Percentiles rank a stretch among this genome's conserved stretches.
phyloP scores from a whole-genome alignment of 2,888 invertebrate species.

The Allacma fusca region DNA sequence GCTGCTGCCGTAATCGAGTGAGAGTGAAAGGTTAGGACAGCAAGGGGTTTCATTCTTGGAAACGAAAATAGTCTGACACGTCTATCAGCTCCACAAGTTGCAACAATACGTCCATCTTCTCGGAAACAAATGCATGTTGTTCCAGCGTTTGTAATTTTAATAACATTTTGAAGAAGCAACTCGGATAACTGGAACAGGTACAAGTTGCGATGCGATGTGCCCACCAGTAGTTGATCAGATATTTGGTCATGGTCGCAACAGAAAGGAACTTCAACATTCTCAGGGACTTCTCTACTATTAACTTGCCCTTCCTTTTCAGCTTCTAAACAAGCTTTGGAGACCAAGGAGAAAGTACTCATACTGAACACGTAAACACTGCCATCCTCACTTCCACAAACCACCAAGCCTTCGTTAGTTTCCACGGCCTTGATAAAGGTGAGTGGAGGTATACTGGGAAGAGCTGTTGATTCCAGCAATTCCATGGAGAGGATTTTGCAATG shows the following conservation, averaged over 20 bases:
- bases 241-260: conserved; percentile 19
- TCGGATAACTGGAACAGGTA: conserved; percentile 10
- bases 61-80: conserved; percentile 26
- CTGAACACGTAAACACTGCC: conserved; percentile 17
- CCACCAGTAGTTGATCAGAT: conserved; percentile 17
- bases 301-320: too few species aligned
- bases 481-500: conserved; percentile 21
- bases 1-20: background rate
- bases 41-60: conserved; percentile 27
- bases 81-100: conserved; percentile 37
- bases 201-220: conserved; percentile 20
- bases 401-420: background rate
- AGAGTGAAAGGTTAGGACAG: conserved; percentile 27
- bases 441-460: background rate
- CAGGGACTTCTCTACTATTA: background rate
- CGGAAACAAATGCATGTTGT: conserved; percentile 25
- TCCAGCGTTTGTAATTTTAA: conserved; percentile 31
- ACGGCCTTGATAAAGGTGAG: conserved; percentile 11
- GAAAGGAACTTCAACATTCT: conserved; percentile 31
- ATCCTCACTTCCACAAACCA: conserved; percentile 36
- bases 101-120: conserved; percentile 35
- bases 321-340: background rate
- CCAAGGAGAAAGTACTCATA: background rate
- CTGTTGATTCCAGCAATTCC: background rate
- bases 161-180: background rate